Base-by-base conservation (phyloP, 2,888 invertebrate species). In the Drosophila anomelani region DNA sequence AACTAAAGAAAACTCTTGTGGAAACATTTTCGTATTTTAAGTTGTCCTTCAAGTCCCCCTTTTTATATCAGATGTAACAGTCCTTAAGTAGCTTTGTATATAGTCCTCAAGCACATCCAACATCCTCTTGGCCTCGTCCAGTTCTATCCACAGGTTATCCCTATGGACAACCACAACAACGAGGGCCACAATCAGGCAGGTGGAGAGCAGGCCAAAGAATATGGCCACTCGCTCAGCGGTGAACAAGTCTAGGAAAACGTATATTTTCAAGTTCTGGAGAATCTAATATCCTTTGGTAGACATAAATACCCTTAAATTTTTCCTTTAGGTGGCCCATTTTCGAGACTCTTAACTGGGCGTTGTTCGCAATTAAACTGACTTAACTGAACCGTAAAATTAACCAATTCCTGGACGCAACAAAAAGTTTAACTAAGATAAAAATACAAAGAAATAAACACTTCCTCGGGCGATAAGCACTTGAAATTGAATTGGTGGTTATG, bases 101-200 rank as follows among this genome's bases (percentile, higher is more conserved):
- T 81, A 79, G 44, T 78, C 77, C 62, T 90, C 90, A 47, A 90
- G 77, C 1, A 79, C 76, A 46, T 89, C 87, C 32, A 89, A 64
- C 58, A 85, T 89, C 8, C 80, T 64, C n/a, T 57, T 75, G 13
- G 81, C 81, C 54, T 90, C 90, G n/a, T 39, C 8, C 47, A 91
- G 36, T 32, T 90, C 67, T 7, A 53, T n/a, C 55, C 77, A 75
- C 43, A 90, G 63, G 47, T 74, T 71, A 26, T 78, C 68, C 63
- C 85, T 86, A 20, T 85, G 78, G 7, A 91, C 80, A 8, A 87
- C 71, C 23, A 91, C 80, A 47, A 87, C 46, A 2, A 84, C 81
- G 6, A 90, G 79, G 9, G 84, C 80, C 12, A 91, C 80, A 9
- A 79, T 61, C 41, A 91, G 74, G 10, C 77, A 77, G 29, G 81